Base-by-base conservation (phyloP, 2,113 vertebrate genomes). In the Tiliqua scincoides region DNA sequence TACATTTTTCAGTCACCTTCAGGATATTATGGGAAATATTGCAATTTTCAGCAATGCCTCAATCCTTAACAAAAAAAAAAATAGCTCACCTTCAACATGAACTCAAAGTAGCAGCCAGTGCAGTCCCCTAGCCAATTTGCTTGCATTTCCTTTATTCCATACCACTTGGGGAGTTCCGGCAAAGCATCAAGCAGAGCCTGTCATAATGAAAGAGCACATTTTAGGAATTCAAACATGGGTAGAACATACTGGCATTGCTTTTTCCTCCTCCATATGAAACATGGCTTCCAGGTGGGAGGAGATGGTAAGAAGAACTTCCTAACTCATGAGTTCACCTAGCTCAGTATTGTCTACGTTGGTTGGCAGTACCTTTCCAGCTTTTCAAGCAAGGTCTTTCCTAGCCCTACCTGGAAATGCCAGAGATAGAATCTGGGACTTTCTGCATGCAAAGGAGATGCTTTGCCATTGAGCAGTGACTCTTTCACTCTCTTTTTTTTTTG, bases 41-140 rank as follows among this genome's bases (percentile, higher is more conserved):
- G 68, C 0, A 0, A 7, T 59, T 61, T 84, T 85, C 75, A 79
- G 37, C 21, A 11, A 20, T 5, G 85, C 14, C 0, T 72, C 6
- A 91, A 76, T 9, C 17, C 52, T 87, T n/a, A n/a, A n/a, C n/a
- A 61, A n/a, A 52, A 48, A 48, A 48, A 72, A 48, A 76, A 82
- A 59, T 54, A 32, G 59, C 91, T 95, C 86, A 99, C 99, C 98
- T 98, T 98, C n/a, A 99, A 92, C 67, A 92, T 91, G 95, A 98
- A 98, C 94, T 99, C 97, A 68, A 99, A 97, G 82, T 92, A 98
- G 95, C 99, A 99, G 61, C 99, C 99, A 20, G 91, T 79, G 18
- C 99, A 99, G 71, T 99, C 96, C 63, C 99, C 99, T 67, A 99
- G 98, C 99, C 99, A 99, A 95, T 99, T 98, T 62, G 98, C 98